Base-by-base conservation (phyloP, 1,140 invertebrate species). In the Rhagoletis zephyria region DNA sequence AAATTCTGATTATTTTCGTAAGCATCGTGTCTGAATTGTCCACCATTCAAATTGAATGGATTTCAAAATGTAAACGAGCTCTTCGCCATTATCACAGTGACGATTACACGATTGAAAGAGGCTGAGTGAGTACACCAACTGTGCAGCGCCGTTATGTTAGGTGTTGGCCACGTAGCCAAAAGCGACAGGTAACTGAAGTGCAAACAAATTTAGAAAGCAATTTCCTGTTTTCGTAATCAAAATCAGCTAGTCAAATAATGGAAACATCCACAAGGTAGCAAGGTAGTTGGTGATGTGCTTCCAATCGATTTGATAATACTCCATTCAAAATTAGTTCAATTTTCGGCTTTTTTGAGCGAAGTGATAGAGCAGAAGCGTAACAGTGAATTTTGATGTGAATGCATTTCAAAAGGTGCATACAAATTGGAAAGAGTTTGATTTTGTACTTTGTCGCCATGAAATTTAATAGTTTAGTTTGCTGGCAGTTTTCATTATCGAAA, bases 221-320 rank as follows among this genome's bases (percentile, higher is more conserved):
- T 74, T 74, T 74, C 67, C 67, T 74, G 12, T 74, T 74, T 74
- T 74, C 67, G 67, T 48, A 74, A 74, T 74, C 67, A 45, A 74
- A 16, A 42, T 14, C 12, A 74, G 12, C 67, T 48, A 14, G 67
- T 12, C 67, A 74, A 74, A 74, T 74, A 74, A 48, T 42, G 67
- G 67, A 74, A 74, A 14, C 42, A 14, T 30, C 14, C 67, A 12
- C 12, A 45, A 74, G 10, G 42, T 74, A 42, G 42, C 67, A 45
- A 0, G 42, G 30, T 16, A 0, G 42, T 12, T 16, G 61, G 12
- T 63, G 61, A 63, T 16, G 12, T 14, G 16, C 61, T 63, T 12
- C 14, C 14, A 45, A 74, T 14, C 42, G 67, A 74, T 74, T 48
- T 74, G 42, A 10, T 4, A 74, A 74, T 40, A 67, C 30, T 67